Base-by-base conservation (phyloP, 2,797 vertebrate species). In the Propithecus perrieri region DNA sequence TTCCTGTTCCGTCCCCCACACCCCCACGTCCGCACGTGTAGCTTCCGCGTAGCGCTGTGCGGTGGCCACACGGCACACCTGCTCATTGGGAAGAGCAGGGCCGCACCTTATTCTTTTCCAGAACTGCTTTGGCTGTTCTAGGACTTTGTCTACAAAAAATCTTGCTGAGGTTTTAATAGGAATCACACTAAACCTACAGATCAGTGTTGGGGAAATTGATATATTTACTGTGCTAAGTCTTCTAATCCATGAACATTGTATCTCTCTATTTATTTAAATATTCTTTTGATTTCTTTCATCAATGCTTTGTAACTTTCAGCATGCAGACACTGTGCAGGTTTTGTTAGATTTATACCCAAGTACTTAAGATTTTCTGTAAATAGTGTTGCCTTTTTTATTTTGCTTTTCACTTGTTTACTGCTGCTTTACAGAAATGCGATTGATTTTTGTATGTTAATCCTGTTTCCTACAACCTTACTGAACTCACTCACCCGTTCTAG, bases 21-120 rank as follows among this genome's bases (percentile, higher is more conserved):
- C 30, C 30, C 74, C 46, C 46, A n/a, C 1, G 0, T n/a, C n/a
- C 33, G n/a, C 33, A 38, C 7, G 9, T 2, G 0, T 5, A 55
- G 50, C 33, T 26, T 43, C 33, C 1, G 1, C 2, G 8, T 46
- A 22, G 48, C 2, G 5, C 41, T 46, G 33, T 72, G 1, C 1
- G 9, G 13, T 35, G 48, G 63, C 65, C 33, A 3, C 11, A 38
- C 41, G 20, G 41, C 18, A 24, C 7, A 2, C 20, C 43, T 61
- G 20, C 53, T 50, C 55, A 6, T 22, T 30, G 35, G 26, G n/a
- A 84, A 8, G 26, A 20, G 30, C 24, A 28, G 1, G 4, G 4
- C 28, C 59, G 9, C 7, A 22, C 35, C 33, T 63, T 33, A 30
- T 83, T 15, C 33, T 61, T n/a, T 83, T 83, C 72, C 5, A 15